Evolutionary conservation across 2,113 vertebrate genomes (phyloP), one percentile per base, ranked within the genome.

Genomic region (Brienomyrus longianalis): DNA sequence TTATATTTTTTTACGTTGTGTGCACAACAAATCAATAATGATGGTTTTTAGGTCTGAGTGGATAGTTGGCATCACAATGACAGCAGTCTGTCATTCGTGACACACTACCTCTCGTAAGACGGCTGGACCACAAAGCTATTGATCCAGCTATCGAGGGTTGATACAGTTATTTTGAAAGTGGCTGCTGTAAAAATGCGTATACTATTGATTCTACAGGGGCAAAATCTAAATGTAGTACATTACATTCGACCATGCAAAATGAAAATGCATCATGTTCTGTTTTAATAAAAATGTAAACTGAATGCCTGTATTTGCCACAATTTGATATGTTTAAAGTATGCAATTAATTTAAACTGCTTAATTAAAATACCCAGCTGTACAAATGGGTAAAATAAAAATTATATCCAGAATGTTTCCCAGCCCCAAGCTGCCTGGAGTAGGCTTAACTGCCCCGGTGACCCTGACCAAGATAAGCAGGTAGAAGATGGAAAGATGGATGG

Each of bases 71-170:
- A 96, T 96, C 97, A 97, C 96, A 97, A 97, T 98, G 98, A 97
- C 98, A 98, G 99, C 98, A 97, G 98, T 99, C 98, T 98, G 96
- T 99, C 97, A 98, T 96, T 95, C 96, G 96, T 97, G 98, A 97
- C 97, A 97, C 97, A 96, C 97, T 97, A 97, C 98, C 97, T 97
- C 97, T 98, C 95, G 96, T 95, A 96, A 97, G 97, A 96, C 96
- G 97, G 96, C 96, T 95, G 95, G 97, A 97, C 98, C 97, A 97
- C 98, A 98, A 56, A 98, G 95, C 95, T 98, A 99, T 99, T 96
- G 98, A 99, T 99, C 97, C 97, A 97, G 97, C 98, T 98, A 97
- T 96, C 95, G 92, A 96, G 98, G 98, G 98, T 98, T 97, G 97
- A 97, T 97, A 96, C 97, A 97, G 97, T 97, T 97, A 98, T 98